Evolutionary conservation across 2,797 vertebrate species (phyloP).

Genomic region (Pachyuromys duprasi): DNA sequence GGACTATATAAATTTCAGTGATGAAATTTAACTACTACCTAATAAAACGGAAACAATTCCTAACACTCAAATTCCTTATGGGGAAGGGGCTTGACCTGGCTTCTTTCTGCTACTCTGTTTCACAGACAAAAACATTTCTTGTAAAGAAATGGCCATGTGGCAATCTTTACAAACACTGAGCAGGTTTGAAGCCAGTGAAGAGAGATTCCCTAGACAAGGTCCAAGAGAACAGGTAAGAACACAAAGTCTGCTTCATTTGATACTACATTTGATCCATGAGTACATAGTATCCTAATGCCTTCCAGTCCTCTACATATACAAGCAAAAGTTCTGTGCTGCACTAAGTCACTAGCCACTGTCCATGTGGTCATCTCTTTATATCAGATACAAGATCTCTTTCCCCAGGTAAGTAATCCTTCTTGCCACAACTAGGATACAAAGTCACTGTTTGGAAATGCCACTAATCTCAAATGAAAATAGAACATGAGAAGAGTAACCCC

Average conservation of each 20-base stretch:
- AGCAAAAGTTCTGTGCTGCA: not conserved
- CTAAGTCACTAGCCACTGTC: not conserved
- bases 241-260: not conserved
- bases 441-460: not conserved
- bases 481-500: constrained; percentile 21
- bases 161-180: not conserved
- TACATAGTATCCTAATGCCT: constrained; percentile 3
- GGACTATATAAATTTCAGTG: constrained; percentile 24
- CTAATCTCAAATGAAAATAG: constrained; percentile 8
- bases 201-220: constrained; percentile 2
- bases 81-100: not conserved
- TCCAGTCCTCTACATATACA: not conserved
- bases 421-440: not conserved
- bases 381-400: constrained; percentile 1
- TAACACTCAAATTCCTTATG: constrained; percentile 55
- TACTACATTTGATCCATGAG: not conserved
- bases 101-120: not conserved
- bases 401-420: not conserved
- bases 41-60: constrained; percentile 41
- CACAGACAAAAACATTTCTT: constrained; percentile 36
- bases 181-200: not conserved
- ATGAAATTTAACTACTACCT: constrained; percentile 31
- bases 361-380: not conserved
- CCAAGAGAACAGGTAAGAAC: not conserved
- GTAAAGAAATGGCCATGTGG: constrained; percentile 29